Conservation (phyloP, 2,888 invertebrate genomes). For the Zygothrica quintamaculata region DNA sequence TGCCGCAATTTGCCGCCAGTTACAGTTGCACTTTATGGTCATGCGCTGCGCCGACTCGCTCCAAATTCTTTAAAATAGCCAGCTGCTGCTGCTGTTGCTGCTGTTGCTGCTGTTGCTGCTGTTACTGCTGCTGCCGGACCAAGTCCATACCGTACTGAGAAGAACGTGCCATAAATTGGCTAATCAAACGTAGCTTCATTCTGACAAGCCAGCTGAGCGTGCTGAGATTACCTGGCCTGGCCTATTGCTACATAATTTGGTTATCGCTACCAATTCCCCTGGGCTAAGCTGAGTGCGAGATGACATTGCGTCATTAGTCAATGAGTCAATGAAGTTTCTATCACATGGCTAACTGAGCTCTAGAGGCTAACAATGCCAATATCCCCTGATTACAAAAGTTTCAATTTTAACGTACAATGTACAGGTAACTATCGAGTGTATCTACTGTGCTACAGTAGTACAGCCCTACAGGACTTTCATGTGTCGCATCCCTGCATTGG, state of each 20-base stretch:
- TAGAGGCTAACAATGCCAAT: background rate
- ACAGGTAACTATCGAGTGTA: background rate
- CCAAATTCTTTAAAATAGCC: slow-evolving; percentile 72
- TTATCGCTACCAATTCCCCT: slow-evolving; percentile 51
- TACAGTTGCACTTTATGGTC: slow-evolving; percentile 69
- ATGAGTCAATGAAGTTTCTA: slow-evolving; percentile 4
- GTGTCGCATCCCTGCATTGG: background rate
- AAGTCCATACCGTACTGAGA: slow-evolving; percentile 33
- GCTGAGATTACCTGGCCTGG: slow-evolving; percentile 39
- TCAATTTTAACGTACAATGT: no score
- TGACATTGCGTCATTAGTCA: slow-evolving; percentile 28
- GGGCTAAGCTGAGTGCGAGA: slow-evolving; percentile 16
- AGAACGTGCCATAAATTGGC: slow-evolving; percentile 84
- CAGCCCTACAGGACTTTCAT: background rate
- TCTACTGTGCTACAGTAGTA: no score
- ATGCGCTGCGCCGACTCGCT: slow-evolving; percentile 73
- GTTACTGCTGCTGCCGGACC: no score
- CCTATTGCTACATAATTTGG: slow-evolving; percentile 62
- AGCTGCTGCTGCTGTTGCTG: slow-evolving; percentile 13
- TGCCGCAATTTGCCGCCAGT: slow-evolving; percentile 66
- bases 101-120: slow-evolving; percentile 12
- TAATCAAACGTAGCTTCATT: slow-evolving; percentile 77
- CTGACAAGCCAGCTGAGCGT: no score
- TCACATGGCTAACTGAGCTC: slow-evolving; percentile 14
- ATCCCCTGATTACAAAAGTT: background rate